Conservation (phyloP, 2,113 vertebrate species). For the Coptodon rendalli region DNA sequence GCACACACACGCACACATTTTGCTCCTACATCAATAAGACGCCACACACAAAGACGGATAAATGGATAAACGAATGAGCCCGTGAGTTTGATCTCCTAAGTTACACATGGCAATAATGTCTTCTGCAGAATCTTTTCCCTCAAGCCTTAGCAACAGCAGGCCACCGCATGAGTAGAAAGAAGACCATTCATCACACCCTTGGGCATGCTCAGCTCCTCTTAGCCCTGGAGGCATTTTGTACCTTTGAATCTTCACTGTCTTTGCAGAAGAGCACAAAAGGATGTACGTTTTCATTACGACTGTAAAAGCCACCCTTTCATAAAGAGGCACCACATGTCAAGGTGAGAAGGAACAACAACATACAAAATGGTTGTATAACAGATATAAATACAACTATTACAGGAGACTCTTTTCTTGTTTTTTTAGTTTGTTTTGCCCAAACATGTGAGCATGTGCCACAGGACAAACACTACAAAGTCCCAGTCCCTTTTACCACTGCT, state of each 20-base stretch:
- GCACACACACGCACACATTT: neutral
- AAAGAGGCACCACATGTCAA: neutral
- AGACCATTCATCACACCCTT: conserved; percentile 33
- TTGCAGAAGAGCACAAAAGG: neutral
- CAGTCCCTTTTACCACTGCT: neutral
- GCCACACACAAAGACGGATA: neutral
- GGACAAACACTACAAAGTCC: neutral
- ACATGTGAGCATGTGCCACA: neutral
- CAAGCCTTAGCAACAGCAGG: conserved; percentile 26
- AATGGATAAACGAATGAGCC: neutral
- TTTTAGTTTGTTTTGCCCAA: neutral
- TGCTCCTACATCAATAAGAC: neutral
- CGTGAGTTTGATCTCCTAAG: neutral
- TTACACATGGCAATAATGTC: neutral
- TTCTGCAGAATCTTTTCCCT: neutral
- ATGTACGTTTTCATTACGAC: neutral
- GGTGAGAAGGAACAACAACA: neutral
- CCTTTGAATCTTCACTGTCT: conserved; percentile 26
- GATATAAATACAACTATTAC: neutral
- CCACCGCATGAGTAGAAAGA: conserved; percentile 8
- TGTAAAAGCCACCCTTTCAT: neutral
- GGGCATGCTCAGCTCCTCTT: conserved; percentile 16
- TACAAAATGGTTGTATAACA: neutral
- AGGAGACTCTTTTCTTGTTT: neutral
- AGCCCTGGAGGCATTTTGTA: conserved; percentile 18